These are phyloP conservation scores for Lampropteryx suffumata DNA, from an alignment of 2,888 invertebrate species.

Conservation along the genomic window DNA sequence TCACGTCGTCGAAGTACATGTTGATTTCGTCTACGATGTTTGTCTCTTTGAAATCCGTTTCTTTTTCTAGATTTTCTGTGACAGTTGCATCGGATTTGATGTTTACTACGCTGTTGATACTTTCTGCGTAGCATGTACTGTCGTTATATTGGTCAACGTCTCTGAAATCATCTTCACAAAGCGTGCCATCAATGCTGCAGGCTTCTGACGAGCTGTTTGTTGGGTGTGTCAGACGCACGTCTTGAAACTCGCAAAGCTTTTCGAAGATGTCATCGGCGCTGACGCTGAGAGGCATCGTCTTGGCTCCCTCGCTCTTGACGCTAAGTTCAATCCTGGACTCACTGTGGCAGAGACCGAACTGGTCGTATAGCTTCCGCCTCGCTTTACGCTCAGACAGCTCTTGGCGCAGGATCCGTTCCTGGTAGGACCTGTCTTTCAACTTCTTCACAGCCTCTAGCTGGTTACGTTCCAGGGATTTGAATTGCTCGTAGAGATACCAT, in stretches of 20 bases:
- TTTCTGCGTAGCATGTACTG: slow-evolving; percentile 41
- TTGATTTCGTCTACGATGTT: slow-evolving; percentile 52
- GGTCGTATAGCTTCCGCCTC: slow-evolving; percentile 57
- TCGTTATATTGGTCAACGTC: slow-evolving; percentile 43
- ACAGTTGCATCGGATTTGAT: slow-evolving; percentile 39
- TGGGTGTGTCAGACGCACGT: slow-evolving; percentile 39
- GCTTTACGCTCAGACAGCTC: slow-evolving; percentile 63
- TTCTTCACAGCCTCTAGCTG: slow-evolving; percentile 63
- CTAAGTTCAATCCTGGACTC: slow-evolving; percentile 43
- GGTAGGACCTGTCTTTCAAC: slow-evolving; percentile 59
- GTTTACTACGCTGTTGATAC: slow-evolving; percentile 49
- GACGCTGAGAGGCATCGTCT: slow-evolving; percentile 39
- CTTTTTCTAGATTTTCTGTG: slow-evolving; percentile 42
- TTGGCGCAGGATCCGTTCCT: slow-evolving; percentile 60
- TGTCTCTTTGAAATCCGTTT: slow-evolving; percentile 16
- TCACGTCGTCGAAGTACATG: slow-evolving; percentile 55
- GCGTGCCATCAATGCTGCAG: slow-evolving; percentile 38
- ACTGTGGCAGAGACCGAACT: slow-evolving; percentile 48
- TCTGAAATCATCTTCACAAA: slow-evolving; percentile 44
- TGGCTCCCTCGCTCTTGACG: slow-evolving; percentile 37
- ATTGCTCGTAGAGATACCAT: slow-evolving; percentile 76
- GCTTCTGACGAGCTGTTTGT: slow-evolving; percentile 35
- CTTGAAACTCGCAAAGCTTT: slow-evolving; percentile 54
- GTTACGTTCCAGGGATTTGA: slow-evolving; percentile 64
- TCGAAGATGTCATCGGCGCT: slow-evolving; percentile 61